Base-by-base conservation (phyloP, 2,797 vertebrate species). In the Aphelocoma californica region DNA sequence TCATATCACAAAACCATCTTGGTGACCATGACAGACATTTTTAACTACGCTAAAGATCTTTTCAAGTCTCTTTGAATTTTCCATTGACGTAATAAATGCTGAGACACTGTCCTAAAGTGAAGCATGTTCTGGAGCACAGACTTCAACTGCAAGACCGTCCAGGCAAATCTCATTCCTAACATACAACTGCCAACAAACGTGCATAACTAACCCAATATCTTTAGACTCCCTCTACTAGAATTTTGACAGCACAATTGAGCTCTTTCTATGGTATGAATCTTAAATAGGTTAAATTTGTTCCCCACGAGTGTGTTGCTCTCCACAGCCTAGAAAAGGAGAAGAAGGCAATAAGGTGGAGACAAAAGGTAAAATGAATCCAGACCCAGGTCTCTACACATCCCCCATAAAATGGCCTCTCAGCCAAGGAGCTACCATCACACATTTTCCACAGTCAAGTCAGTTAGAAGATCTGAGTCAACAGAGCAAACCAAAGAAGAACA, bases 21-120 rank as follows among this genome's bases (percentile, higher is more conserved):
- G 7, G 8, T 32, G 50, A 72, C 26, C 42, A 54, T 2, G 31
- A n/a, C 31, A 79, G 65, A 57, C 7, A 2, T 23, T 45, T 45
- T 45, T 12, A 90, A 44, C 42, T 74, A 42, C 3, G 5, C 25
- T 38, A 28, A 65, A 58, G 15, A 75, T 21, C 31, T 69, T 73
- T 44, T 70, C 31, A 56, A 51, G 21, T 38, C 54, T 57, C n/a
- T 45, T 73, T 64, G 14, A 66, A 45, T 64, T 48, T 58, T 72
- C 66, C 23, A 54, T 6, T 6, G 3, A 38, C 0, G 0, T 20
- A 44, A 64, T 34, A 79, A 85, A 75, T 0, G 0, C 64, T 18
- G 34, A 85, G 36, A 62, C 6, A 4, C 11, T 67, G 56, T 60
- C 32, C 36, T 83, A 2, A 65, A 81, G 34, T 10, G 5, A 26